Evolutionary conservation across 2,888 invertebrate genomes (phyloP).

Genomic region (Lobophora halterata): DNA sequence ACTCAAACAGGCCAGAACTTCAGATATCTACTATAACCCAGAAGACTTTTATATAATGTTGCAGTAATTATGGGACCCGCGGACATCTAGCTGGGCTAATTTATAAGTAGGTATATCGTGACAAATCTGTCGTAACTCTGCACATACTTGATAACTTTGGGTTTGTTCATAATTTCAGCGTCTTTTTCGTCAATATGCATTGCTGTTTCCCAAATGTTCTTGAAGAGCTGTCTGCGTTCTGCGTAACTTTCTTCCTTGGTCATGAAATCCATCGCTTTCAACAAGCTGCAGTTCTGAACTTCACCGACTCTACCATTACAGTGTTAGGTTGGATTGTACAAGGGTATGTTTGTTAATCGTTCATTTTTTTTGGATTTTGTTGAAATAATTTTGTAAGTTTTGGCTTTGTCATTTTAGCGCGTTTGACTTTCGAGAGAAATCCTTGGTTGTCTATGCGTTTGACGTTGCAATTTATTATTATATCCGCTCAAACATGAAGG

Average conservation of each 20-base stretch:
- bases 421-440: too few relatives aligned
- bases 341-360: constrained; percentile 9
- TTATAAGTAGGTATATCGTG: neutral
- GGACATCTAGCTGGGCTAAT: neutral
- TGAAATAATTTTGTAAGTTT: constrained; percentile 3
- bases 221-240: constrained; percentile 60
- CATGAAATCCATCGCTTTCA: constrained; percentile 46
- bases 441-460: too few relatives aligned
- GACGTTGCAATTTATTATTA: too few relatives aligned
- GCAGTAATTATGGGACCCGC: too few relatives aligned
- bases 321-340: neutral
- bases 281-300: too few relatives aligned
- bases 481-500: too few relatives aligned
- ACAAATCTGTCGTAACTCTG: neutral
- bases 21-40: too few relatives aligned
- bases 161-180: constrained; percentile 46
- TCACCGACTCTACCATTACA: constrained; percentile 6
- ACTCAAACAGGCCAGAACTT: too few relatives aligned
- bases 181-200: constrained; percentile 51
- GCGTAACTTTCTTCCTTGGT: constrained; percentile 59
- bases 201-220: constrained; percentile 63
- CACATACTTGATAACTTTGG: constrained; percentile 67
- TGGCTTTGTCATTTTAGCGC: constrained; percentile 7
- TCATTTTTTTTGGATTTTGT: constrained; percentile 8
- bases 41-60: too few relatives aligned